Base-by-base conservation (phyloP, 2,888 invertebrate genomes). In the Latrodectus hesperus region DNA sequence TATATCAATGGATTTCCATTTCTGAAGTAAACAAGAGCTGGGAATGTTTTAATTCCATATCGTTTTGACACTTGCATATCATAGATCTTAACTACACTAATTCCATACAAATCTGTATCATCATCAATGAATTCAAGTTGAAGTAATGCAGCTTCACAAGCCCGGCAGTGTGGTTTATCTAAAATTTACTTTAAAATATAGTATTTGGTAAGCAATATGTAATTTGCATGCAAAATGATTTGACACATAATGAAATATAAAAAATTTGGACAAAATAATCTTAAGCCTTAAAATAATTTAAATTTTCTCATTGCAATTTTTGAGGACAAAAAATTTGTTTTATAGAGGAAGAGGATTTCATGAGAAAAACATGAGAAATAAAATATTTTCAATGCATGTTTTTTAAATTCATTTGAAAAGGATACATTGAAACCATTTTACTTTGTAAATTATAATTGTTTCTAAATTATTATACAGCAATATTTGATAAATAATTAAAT, bases 1-100 rank as follows among this genome's bases (percentile, higher is more conserved):
- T 96, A 97, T 10, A 97, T 93, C 60, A 97, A 93, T 9, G 97
- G 97, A 93, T 97, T 97, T 73, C 97, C 97, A 91, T 95, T 96
- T 93, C 96, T 94, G 92, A 96, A 96, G 92, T 97, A 98, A 0
- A 98, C 97, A 91, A 98, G 94, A 14, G 97, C 97, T 2, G 98
- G 98, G 92, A 96, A 98, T 79, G 97, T 98, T 92, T 97, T 97
- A 89, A 98, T 98, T 88, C 97, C 97, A 93, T 98, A 98, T 90
- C 97, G 94, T 92, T 97, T 98, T 9, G 98, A 97, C 88, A 98
- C 92, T 91, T 96, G 96, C 0, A 96, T 96, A 93, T 98, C 98
- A 92, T 96, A 96, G 91, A 98, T 97, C 92, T 97, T 96, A 0
- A 98, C 98, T 95, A 98, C 95, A 91, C 97, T 97, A 91, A 98